Conservation (phyloP, 2,113 vertebrate genomes). For the Antechinus flavipes region DNA sequence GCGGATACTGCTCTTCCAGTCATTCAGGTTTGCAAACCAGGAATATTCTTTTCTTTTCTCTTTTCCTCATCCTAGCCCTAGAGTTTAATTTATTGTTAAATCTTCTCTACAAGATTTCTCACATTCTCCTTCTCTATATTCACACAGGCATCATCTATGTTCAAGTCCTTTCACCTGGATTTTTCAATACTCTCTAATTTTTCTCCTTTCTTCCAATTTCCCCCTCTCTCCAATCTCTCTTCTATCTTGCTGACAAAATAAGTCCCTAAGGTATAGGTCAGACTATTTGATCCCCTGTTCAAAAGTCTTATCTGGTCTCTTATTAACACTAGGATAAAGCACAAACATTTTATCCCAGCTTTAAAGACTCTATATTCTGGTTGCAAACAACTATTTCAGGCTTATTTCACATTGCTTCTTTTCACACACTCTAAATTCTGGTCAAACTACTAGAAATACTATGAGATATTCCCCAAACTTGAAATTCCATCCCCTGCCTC, state of each 20-base stretch:
- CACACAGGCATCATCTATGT: neutral
- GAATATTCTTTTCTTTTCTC: neutral
- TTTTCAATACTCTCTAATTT: neutral
- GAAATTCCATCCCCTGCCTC: neutral
- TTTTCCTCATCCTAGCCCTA: neutral
- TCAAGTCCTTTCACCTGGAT: neutral
- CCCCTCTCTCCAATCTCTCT: neutral
- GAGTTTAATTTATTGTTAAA: neutral
- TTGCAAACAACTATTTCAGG: neutral
- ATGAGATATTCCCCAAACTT: neutral
- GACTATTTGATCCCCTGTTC: neutral
- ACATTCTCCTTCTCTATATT: neutral
- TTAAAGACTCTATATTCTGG: neutral
- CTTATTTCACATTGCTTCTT: neutral
- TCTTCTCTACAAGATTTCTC: neutral
- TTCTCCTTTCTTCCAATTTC: neutral
- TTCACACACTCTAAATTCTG: neutral
- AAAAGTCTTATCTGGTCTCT: neutral
- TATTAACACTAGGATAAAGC: neutral
- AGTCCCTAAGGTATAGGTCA: neutral
- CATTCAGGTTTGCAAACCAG: neutral
- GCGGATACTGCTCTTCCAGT: neutral
- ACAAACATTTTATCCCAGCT: neutral
- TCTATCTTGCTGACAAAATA: neutral
- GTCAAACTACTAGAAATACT: neutral